Evolutionary conservation across 2,113 vertebrate genomes (phyloP), one percentile per base, ranked within the genome.

Genomic region (Paracyprichromis sp.): DNA sequence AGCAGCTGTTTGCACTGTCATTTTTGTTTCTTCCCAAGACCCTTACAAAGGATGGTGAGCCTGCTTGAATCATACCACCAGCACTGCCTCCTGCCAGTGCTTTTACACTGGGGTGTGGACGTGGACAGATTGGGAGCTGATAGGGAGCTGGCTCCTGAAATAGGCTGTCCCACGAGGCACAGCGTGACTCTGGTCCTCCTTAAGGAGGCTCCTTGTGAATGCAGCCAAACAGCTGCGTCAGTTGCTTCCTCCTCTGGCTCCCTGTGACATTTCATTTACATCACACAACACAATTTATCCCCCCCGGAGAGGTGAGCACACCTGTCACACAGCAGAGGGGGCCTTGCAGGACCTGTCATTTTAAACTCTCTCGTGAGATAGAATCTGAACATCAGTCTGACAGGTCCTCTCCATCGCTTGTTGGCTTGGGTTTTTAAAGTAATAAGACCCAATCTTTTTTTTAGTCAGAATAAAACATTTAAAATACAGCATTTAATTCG

Each of bases 131-230:
- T 3, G 26, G 66, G 24, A 53, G 76, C 26, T 61, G 79, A 82
- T 31, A 45, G 90, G 92, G 85, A 82, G 90, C 88, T 24, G 61
- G 34, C 79, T 90, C 81, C 90, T 83, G 50, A 88, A 94, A 94
- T 86, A 85, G 86, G 29, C 53, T 19, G 52, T 89, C 91, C 88
- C 91, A 16, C 1, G 52, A 76, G 84, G 63, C 50, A 1, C 86
- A 4, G 56, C 29, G 47, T 59, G 38, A 86, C 86, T 84, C 73
- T 82, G 40, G 53, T 19, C 69, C 80, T 57, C 54, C 78, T 63
- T 10, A 38, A 80, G 89, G 86, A 89, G 84, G 86, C 87, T 80
- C 54, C 81, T 83, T 53, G n/a, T 34, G 86, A 89, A 82, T 89
- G 29, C 57, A 81, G 89, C 89, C 54, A 80, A 85, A 89, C 69